Percentiles rank a stretch among this genome's conserved stretches.
Conservation (phyloP, 1,140 invertebrate genomes). For the Hypsibius dujardini region DNA sequence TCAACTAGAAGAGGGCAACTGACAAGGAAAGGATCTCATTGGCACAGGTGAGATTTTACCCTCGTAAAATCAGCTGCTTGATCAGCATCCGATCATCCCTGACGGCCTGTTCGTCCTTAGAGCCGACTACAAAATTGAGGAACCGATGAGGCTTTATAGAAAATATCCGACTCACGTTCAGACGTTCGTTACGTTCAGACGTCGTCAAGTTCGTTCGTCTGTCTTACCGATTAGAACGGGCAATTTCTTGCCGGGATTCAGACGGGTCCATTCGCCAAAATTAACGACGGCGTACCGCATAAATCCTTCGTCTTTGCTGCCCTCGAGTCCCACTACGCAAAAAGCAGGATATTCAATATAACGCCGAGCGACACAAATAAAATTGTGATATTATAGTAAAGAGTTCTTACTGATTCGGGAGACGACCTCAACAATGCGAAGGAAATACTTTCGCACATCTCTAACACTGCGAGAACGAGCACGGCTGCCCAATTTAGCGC, state of each 20-base stretch:
- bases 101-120: neutral
- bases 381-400: too few relatives aligned
- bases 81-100: neutral
- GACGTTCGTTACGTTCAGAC: neutral
- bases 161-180: neutral
- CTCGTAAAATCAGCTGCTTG: too few relatives aligned
- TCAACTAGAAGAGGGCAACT: too few relatives aligned
- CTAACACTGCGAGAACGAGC: neutral
- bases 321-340: neutral
- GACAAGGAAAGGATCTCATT: too few relatives aligned
- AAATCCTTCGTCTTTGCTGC: constrained; percentile 9
- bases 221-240: neutral
- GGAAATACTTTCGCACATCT: neutral
- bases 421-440: neutral
- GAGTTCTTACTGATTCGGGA: neutral
- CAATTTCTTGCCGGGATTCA: neutral
- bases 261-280: neutral
- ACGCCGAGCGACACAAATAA: neutral
- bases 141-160: neutral
- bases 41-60: too few relatives aligned
- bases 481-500: neutral
- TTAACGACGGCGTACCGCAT: neutral
- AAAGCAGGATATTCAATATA: neutral
- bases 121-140: neutral
- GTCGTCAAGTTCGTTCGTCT: neutral